Conservation (phyloP, 2,888 invertebrate species). For the Gandaritis pyraliata region DNA sequence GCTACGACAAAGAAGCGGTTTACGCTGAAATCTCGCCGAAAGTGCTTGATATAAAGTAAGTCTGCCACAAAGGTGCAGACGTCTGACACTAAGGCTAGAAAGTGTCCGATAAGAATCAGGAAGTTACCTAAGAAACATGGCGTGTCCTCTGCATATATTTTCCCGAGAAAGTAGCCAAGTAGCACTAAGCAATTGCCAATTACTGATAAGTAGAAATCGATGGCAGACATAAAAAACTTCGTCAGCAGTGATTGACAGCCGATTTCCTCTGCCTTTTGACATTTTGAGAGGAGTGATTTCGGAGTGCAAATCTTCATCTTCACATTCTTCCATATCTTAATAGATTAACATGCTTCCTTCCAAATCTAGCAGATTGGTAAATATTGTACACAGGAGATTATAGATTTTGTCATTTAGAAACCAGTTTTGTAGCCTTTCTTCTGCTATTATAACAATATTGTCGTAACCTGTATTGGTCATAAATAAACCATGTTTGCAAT, state of each 20-base stretch:
- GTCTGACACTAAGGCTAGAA: conserved; percentile 48
- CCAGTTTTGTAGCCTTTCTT: background rate
- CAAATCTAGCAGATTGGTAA: background rate
- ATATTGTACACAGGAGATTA: background rate
- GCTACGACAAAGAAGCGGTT: conserved; percentile 52
- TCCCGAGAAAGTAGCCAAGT: conserved; percentile 50
- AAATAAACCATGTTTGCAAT: conserved; percentile 20
- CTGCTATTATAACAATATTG: background rate
- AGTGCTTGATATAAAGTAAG: conserved; percentile 39
- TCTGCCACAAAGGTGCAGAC: conserved; percentile 43
- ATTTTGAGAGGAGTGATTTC: conserved; percentile 35
- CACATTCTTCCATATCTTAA: conserved; percentile 27
- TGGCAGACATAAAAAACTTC: conserved; percentile 43
- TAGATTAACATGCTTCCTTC: conserved; percentile 4
- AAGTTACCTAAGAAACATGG: conserved; percentile 43
- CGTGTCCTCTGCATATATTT: conserved; percentile 39
- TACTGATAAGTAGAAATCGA: conserved; percentile 50
- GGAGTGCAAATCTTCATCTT: conserved; percentile 47
- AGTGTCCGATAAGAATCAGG: conserved; percentile 51
- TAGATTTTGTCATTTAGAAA: background rate
- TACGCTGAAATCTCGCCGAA: conserved; percentile 39
- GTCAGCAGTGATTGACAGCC: conserved; percentile 29
- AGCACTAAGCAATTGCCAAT: conserved; percentile 50
- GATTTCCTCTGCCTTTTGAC: conserved; percentile 34
- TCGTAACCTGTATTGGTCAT: background rate